Percentiles rank a stretch among this genome's conserved stretches.
Conservation (phyloP, 2,888 invertebrate species). For the Noctua pronuba region DNA sequence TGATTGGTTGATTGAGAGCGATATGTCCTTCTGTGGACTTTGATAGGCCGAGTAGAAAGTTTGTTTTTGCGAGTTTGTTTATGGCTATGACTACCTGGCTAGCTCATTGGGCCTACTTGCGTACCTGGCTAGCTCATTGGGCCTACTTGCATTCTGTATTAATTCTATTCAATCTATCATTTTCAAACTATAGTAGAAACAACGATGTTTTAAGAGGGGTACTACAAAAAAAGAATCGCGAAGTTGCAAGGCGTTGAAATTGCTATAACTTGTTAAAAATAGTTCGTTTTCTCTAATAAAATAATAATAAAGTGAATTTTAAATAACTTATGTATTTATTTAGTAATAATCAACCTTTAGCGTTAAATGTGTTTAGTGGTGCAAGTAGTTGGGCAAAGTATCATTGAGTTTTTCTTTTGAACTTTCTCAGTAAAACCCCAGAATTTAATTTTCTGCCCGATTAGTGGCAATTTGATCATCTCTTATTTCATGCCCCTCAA, state of each 20-base stretch:
- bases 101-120: background rate
- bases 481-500: background rate
- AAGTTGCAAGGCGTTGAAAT: too few relatives aligned
- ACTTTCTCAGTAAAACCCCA: background rate
- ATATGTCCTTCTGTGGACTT: constrained; percentile 26
- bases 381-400: background rate
- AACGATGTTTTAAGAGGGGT: background rate
- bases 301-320: too few relatives aligned
- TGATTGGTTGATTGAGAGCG: constrained; percentile 20
- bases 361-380: background rate
- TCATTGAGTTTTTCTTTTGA: too few relatives aligned
- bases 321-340: too few relatives aligned
- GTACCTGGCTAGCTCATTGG: background rate
- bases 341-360: background rate
- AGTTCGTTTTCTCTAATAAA: too few relatives aligned
- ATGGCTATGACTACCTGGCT: background rate
- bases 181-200: background rate
- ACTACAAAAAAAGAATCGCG: too few relatives aligned
- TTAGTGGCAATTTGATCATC: background rate
- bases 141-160: background rate
- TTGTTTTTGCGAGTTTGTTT: constrained; percentile 11
- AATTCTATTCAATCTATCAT: too few relatives aligned
- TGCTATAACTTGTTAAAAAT: too few relatives aligned
- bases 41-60: constrained; percentile 39
- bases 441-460: background rate